Conservation (phyloP, 2,888 invertebrate genomes). For the Drosophila recens region DNA sequence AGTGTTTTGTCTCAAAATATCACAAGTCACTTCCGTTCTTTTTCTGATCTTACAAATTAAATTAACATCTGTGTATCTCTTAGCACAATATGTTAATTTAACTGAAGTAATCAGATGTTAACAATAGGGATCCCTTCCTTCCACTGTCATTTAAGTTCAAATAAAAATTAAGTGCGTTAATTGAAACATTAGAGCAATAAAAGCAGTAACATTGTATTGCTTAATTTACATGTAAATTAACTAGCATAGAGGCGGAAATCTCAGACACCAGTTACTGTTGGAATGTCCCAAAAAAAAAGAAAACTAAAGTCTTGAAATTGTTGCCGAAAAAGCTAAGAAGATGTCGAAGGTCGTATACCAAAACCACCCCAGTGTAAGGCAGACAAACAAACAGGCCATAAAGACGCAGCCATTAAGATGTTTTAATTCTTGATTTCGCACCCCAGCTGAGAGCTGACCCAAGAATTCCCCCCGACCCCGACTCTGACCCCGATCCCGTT, state of each 20-base stretch:
- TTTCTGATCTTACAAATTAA: background rate
- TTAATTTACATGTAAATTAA: slow-evolving; percentile 85
- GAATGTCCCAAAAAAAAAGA: slow-evolving; percentile 4
- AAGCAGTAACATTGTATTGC: slow-evolving; percentile 78
- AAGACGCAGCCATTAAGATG: slow-evolving; percentile 77
- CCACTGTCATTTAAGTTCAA: slow-evolving; percentile 23
- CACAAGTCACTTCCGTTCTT: too few relatives aligned
- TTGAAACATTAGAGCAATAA: slow-evolving; percentile 82
- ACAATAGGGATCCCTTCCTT: background rate
- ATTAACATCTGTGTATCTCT: background rate
- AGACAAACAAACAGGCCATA: slow-evolving; percentile 58
- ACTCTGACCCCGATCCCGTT: slow-evolving; percentile 2
- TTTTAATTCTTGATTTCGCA: slow-evolving; percentile 83
- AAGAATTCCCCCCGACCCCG: slow-evolving; percentile 5
- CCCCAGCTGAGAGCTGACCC: slow-evolving; percentile 61
- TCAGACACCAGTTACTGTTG: slow-evolving; percentile 27
- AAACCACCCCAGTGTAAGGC: slow-evolving; percentile 40
- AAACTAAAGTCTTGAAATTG: slow-evolving; percentile 23
- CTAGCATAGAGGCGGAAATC: slow-evolving; percentile 63
- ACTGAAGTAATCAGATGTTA: slow-evolving; percentile 7
- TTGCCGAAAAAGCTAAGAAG: slow-evolving; percentile 9
- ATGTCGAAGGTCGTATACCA: slow-evolving; percentile 26
- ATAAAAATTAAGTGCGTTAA: slow-evolving; percentile 80
- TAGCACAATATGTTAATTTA: slow-evolving; percentile 19
- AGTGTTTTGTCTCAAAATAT: too few relatives aligned